Percentiles rank a stretch among this genome's conserved stretches.
Conservation (phyloP, 2,797 vertebrate species). For the Sebastiscus albofasciatus region DNA sequence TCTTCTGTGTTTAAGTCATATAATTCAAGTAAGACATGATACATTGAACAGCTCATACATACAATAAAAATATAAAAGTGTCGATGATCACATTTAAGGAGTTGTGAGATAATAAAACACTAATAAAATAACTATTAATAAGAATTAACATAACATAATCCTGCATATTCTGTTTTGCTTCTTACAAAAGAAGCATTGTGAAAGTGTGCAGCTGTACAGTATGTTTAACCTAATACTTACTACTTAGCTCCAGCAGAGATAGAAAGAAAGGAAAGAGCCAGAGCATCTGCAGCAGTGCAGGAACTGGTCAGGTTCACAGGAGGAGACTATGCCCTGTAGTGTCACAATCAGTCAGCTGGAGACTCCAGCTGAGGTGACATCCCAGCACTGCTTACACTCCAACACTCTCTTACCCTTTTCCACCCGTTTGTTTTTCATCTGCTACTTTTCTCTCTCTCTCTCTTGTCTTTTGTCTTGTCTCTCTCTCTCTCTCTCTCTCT, state of each 20-base stretch:
- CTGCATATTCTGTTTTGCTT: not conserved
- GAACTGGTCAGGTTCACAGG: slow-evolving; percentile 36
- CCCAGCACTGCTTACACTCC: slow-evolving; percentile 3
- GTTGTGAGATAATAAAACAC: not conserved
- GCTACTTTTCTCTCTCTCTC: slow-evolving; percentile 1
- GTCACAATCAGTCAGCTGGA: slow-evolving; percentile 39
- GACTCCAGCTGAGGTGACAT: slow-evolving; percentile 34
- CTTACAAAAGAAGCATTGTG: not conserved
- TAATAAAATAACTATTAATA: not conserved
- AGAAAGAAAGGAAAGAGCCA: not conserved
- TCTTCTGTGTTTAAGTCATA: not conserved
- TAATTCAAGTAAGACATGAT: not conserved
- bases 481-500: not conserved
- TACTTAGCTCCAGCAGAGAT: not conserved
- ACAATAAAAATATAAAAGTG: not conserved
- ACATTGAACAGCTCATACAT: not conserved
- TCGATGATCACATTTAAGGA: not conserved
- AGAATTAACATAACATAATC: not conserved
- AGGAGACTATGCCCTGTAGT: slow-evolving; percentile 6
- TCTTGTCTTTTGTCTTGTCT: not conserved
- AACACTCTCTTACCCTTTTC: not conserved
- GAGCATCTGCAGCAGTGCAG: slow-evolving; percentile 2
- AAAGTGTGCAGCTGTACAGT: not conserved
- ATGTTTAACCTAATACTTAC: not conserved
- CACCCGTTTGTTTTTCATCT: not conserved